Conservation (phyloP, 2,113 vertebrate species). For the Trochalopteron elliotii region DNA sequence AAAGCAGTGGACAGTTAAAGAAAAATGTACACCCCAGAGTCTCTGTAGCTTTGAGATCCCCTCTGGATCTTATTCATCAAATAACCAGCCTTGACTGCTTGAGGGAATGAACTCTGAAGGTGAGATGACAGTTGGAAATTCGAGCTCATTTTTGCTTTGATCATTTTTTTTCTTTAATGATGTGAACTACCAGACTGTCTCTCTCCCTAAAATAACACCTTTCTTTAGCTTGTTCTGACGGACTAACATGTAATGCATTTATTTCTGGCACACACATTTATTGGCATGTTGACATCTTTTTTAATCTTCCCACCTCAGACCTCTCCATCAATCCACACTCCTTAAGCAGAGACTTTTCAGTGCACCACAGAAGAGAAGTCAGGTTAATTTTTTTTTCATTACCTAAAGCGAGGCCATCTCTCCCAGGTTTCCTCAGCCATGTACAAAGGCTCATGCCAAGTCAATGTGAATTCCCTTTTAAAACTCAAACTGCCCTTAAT, state of each 20-base stretch:
- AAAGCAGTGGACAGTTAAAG: not conserved
- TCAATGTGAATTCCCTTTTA: slow-evolving; percentile 24
- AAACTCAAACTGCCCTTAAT: slow-evolving; percentile 50
- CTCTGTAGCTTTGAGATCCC: not conserved
- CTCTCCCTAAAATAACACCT: not conserved
- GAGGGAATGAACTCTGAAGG: slow-evolving; percentile 4
- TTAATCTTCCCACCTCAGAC: slow-evolving; percentile 10
- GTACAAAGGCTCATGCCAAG: not conserved
- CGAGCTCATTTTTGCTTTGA: slow-evolving; percentile 12
- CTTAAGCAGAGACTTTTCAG: not conserved
- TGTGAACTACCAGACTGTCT: not conserved
- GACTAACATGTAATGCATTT: not conserved
- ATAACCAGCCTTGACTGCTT: not conserved
- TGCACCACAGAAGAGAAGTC: not conserved
- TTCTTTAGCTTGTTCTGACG: not conserved
- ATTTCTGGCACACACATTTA: slow-evolving; percentile 6
- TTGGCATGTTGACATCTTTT: slow-evolving; percentile 33
- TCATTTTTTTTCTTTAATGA: not conserved
- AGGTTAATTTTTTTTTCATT: not conserved
- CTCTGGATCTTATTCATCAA: not conserved
- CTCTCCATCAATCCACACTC: not conserved
- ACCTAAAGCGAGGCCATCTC: not conserved
- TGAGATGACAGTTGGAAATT: not conserved
- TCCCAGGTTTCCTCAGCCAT: not conserved
- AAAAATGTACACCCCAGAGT: not conserved